Evolutionary conservation across 2,797 vertebrate genomes (phyloP).

Genomic region (Etheostoma perlongum): DNA sequence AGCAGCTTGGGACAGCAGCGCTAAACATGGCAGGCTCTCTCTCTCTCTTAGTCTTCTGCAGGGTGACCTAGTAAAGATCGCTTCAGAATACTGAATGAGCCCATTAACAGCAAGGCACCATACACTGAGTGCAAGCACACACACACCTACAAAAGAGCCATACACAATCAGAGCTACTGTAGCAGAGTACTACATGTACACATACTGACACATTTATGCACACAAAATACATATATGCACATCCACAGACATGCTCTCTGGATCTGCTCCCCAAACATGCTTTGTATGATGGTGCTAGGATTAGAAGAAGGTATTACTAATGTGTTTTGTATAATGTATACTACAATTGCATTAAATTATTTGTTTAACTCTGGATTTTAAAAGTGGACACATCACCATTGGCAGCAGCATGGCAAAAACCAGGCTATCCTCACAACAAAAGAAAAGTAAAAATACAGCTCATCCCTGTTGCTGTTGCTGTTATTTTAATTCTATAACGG

Average conservation of each 20-base stretch:
- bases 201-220: background rate
- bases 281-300: background rate
- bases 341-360: background rate
- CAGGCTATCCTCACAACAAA: constrained; percentile 34
- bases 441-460: constrained; percentile 3
- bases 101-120: constrained; percentile 60
- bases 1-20: constrained; percentile 87
- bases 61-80: constrained; percentile 73
- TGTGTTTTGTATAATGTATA: background rate
- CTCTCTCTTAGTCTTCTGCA: constrained; percentile 82
- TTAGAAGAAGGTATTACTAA: background rate
- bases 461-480: constrained; percentile 32
- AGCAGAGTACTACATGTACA: background rate
- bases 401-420: constrained; percentile 29
- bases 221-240: background rate
- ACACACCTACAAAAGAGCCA: background rate
- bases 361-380: background rate
- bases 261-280: background rate
- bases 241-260: background rate
- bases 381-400: constrained; percentile 14
- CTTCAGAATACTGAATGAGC: constrained; percentile 71
- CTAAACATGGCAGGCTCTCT: constrained; percentile 86
- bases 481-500: constrained; percentile 4
- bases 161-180: background rate
- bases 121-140: constrained; percentile 22